Base-by-base conservation (phyloP, 2,888 invertebrate genomes). In the Drosophila vallismaia region DNA sequence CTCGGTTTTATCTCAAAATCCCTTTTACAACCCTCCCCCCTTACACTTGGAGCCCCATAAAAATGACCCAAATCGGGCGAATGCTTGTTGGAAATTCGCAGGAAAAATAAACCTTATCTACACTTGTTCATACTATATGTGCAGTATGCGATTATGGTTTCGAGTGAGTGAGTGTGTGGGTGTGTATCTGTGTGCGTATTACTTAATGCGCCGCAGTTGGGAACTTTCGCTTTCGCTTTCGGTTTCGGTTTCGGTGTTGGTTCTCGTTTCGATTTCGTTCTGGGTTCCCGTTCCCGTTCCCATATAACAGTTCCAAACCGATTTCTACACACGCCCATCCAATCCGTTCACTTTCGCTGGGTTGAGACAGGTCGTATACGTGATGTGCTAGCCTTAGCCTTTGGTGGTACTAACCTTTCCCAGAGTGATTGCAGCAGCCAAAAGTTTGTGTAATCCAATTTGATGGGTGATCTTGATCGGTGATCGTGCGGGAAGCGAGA, bases 371-470 rank as follows among this genome's bases (percentile, higher is more conserved):
- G 57, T 48, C 67, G 71, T 36, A 36, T 36, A 36, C 36, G 53
- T 24, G 29, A 29, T 19, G 28, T 42, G 42, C 14, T 8, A 42
- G 14, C 42, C 7, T 19, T 19, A 7, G 14, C 42, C 7, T 19
- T 19, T 3, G 4, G 38, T 38, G 44, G 42, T 83, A 84, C 84
- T 81, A 85, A 85, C 84, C 84, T 85, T 75, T 85, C 86, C 70
- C 75, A 72, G 79, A 85, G 88, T 58, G 88, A 82, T 45, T 79
- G 75, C 68, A 84, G 74, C 56, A 78, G 69, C 88, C 76, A 81
- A 71, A 85, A 82, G 31, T 88, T 69, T 66, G 74, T 76, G 73
- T 85, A 85, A 85, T 85, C 84, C 84, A 85, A 88, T 87, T 72
- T 88, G 88, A 76, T 74, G 79, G 58, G 56, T 72, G 58, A 55